Evolutionary conservation across 2,888 invertebrate species (phyloP), one percentile per base, ranked within the genome.

Genomic region (Eupithecia subfuscata): DNA sequence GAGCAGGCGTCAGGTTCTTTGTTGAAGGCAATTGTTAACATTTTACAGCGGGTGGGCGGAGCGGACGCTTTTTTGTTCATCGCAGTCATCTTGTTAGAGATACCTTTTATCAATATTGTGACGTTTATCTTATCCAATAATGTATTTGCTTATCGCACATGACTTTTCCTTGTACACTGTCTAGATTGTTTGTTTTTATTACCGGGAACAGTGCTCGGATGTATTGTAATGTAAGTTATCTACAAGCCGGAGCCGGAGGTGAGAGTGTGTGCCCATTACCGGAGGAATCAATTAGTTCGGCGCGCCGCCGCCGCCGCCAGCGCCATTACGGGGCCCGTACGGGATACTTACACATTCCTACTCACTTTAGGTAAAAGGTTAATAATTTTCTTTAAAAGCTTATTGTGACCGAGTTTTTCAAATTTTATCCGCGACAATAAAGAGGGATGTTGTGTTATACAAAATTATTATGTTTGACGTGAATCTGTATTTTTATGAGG

Each of bases 281-380:
- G 77, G 84, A 85, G 85, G 84, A 88, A 87, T 89, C 87, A 87
- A 88, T 88, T 88, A 89, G 86, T 83, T 83, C 79, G 81, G 1
- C 52, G 82, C 84, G 81, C 82, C 82, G 80, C 81, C 80, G 45
- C 45, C 34, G 77, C 84, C 84, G 83, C 85, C 86, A 84, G 64
- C 34, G 64, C 34, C 34, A 14, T 64, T 30, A 18, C 64, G n/a
- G 37, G 18, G 34, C 9, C 18, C 56, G 22, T 75, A 78, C 68
- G 82, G 14, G 30, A 16, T 30, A 30, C 30, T 63, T 63, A 34
- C 63, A 63, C 14, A 63, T 63, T 63, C 30, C 52, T 52, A 6
- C 18, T 25, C 63, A 30, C 63, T 30, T 63, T 22, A 11, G 11
- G 30, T 63, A 63, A 25, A 25, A 63, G 16, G 16, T 63, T 22